A percentile compares a stretch with the other conserved stretches of the same genome.
phyloP scores from a whole-genome alignment of 2,888 invertebrate species.

The Stegana nigrithorax region DNA sequence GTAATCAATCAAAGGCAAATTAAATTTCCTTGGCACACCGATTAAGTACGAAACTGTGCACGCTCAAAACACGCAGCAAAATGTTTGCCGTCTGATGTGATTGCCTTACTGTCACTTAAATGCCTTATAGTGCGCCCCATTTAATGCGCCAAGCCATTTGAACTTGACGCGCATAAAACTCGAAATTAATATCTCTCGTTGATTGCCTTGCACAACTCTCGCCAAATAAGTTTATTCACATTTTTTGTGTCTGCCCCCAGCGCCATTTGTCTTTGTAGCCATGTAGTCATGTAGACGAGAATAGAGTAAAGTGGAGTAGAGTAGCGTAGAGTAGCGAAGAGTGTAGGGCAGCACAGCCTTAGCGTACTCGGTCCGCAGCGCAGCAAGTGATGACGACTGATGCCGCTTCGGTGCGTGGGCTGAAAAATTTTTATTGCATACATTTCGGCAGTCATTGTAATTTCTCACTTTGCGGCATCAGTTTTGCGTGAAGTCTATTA shows the following conservation, averaged over 20 bases:
- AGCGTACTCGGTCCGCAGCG: no score
- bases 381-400: conserved; percentile 19
- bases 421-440: conserved; percentile 63
- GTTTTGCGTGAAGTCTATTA: conserved; percentile 51
- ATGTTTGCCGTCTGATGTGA: conserved; percentile 3
- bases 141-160: conserved; percentile 41
- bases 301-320: no score
- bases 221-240: background rate
- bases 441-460: conserved; percentile 56
- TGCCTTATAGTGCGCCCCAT: conserved; percentile 37
- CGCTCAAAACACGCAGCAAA: no score
- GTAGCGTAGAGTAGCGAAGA: no score
- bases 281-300: conserved; percentile 36
- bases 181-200: conserved; percentile 17
- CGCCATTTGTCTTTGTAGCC: conserved; percentile 43
- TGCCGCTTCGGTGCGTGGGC: conserved; percentile 42
- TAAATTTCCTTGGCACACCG: conserved; percentile 57
- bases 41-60: conserved; percentile 53
- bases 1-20: conserved; percentile 62
- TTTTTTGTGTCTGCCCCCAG: conserved; percentile 14
- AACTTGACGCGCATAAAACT: conserved; percentile 6
- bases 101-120: conserved; percentile 31
- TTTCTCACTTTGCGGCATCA: conserved; percentile 51
- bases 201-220: conserved; percentile 2
- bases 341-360: no score